Evolutionary conservation across 1,140 invertebrate species (phyloP).

Genomic region (Pachypsylla venusta): DNA sequence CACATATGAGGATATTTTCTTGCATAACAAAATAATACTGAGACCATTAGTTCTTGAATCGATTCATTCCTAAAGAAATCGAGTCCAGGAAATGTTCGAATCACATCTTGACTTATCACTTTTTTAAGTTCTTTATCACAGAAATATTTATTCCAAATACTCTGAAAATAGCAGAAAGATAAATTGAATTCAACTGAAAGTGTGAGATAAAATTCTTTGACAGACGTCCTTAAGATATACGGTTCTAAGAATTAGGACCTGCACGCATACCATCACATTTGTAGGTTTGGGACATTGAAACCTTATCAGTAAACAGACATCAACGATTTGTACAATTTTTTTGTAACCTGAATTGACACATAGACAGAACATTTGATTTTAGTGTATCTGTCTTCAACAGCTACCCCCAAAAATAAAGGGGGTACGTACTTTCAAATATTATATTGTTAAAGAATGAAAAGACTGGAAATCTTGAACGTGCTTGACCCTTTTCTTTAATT

Average conservation of each 20-base stretch:
- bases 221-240: neutral
- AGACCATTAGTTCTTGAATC: conserved; percentile 55
- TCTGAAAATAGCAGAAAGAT: conserved; percentile 34
- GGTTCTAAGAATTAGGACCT: neutral
- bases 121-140: conserved; percentile 56
- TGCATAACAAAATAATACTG: conserved; percentile 55
- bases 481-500: too few relatives aligned
- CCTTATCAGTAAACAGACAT: conserved; percentile 7
- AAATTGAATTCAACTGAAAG: neutral
- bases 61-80: conserved; percentile 51
- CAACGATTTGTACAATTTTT: too few relatives aligned
- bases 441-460: too few relatives aligned
- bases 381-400: too few relatives aligned
- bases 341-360: too few relatives aligned
- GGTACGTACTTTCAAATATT: too few relatives aligned
- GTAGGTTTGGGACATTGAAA: neutral
- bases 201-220: neutral
- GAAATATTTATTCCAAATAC: conserved; percentile 67
- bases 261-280: neutral
- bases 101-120: conserved; percentile 61
- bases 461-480: too few relatives aligned
- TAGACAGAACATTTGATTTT: too few relatives aligned
- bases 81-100: conserved; percentile 62
- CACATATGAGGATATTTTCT: conserved; percentile 51
- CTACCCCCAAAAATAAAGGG: too few relatives aligned